Evolutionary conservation across 2,797 vertebrate species (phyloP), one percentile per base, ranked within the genome.

Genomic region (Mastacembelus armatus): DNA sequence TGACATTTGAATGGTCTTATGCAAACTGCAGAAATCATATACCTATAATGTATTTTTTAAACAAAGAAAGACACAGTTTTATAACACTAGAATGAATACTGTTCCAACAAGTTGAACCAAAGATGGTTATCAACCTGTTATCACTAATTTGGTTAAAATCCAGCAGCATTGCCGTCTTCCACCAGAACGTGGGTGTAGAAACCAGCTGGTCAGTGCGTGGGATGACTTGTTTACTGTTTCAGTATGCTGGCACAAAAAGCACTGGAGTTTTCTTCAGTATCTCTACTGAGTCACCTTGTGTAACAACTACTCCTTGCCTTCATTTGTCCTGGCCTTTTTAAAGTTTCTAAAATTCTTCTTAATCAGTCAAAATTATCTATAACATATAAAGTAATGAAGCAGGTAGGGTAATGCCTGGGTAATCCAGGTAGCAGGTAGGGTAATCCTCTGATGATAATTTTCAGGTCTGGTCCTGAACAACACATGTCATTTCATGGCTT

Each of bases 131-230:
- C 78, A 85, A 84, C 77, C 80, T 86, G 84, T 82, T 81, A 78
- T 87, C 80, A 74, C 71, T 83, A 33, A 88, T 81, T 89, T 91
- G 87, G 82, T 83, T 43, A 10, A 36, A 57, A 43, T 90, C 88
- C 90, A 90, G 78, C 84, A 90, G 82, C 84, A 81, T 79, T 64
- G 65, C 73, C 69, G 86, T 88, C 90, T 87, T 91, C 83, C 83
- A 88, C 88, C 83, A 91, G 82, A 85, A 85, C 70, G 89, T 91
- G 88, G 91, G 91, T 82, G 89, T 90, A 77, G 74, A 87, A 92
- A 91, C 90, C 92, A 93, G 91, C 92, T 92, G 92, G 92, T 90
- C 91, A 87, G 83, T 91, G 88, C 61, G 91, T 88, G 87, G 89
- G 91, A 89, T 79, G 92, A 73, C 85, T 88, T 88, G 81, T 89